These are phyloP conservation scores for Ctenoplectra terminalis DNA, from an alignment of 1,140 invertebrate genomes.

Conservation along the genomic window DNA sequence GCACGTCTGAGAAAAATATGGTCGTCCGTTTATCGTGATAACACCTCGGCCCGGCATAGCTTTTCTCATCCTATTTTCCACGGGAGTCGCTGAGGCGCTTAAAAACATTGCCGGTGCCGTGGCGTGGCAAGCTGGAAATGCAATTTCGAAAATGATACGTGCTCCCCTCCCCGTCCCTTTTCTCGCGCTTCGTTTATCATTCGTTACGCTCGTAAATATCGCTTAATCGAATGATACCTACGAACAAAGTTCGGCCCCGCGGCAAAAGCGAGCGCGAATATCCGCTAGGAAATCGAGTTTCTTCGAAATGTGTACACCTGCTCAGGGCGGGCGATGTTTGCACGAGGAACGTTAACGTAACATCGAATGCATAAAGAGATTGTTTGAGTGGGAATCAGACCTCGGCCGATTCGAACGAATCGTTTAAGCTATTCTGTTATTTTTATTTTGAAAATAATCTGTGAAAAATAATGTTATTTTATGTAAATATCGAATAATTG, in stretches of 20 bases:
- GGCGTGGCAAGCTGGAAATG: conserved; percentile 16
- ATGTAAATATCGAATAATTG: no score
- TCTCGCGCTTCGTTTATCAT: conserved; percentile 32
- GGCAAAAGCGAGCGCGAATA: neutral
- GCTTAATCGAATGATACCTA: conserved; percentile 23
- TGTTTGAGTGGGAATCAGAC: no score
- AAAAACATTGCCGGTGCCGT: conserved; percentile 34
- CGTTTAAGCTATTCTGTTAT: no score
- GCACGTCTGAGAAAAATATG: conserved; percentile 55
- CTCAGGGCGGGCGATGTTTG: neutral
- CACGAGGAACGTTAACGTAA: neutral
- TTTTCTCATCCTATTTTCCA: conserved; percentile 49
- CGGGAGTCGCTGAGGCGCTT: conserved; percentile 44
- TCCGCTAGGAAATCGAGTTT: conserved; percentile 3
- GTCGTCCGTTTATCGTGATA: conserved; percentile 58
- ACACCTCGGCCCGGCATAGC: conserved; percentile 33
- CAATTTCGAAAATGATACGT: conserved; percentile 41
- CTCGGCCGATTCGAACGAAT: no score
- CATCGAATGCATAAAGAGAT: no score
- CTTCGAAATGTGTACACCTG: neutral
- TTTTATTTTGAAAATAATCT: no score
- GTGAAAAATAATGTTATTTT: no score
- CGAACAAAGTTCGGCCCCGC: neutral
- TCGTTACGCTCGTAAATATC: conserved; percentile 42
- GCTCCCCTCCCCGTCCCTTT: neutral